A percentile compares a stretch with the other conserved stretches of the same genome.
Conservation (phyloP, 2,113 vertebrate species). For the Cyphomyrus plagiostoma region DNA sequence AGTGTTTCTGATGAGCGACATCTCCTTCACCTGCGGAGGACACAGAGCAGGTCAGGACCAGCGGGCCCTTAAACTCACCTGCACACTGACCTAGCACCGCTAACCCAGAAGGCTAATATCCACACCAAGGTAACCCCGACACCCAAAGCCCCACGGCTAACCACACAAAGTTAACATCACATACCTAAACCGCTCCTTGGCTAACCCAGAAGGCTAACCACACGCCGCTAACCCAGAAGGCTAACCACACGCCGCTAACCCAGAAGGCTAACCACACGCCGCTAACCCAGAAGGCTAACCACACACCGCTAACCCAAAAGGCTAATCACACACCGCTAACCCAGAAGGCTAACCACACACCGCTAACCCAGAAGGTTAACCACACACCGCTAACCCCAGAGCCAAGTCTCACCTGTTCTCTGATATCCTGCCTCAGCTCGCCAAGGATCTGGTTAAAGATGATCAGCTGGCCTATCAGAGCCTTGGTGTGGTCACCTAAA, state of each 20-base stretch:
- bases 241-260: neutral
- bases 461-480: slow-evolving; percentile 69
- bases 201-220: neutral
- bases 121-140: neutral
- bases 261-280: neutral
- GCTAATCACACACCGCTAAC: neutral
- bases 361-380: neutral
- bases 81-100: neutral
- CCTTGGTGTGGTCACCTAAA: slow-evolving; percentile 78
- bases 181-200: too few species aligned
- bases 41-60: neutral
- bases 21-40: slow-evolving; percentile 71
- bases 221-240: neutral
- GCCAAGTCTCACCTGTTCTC: slow-evolving; percentile 65
- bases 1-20: slow-evolving; percentile 83
- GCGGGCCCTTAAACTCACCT: neutral
- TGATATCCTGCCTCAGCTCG: slow-evolving; percentile 71
- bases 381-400: neutral
- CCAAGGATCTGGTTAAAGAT: slow-evolving; percentile 74
- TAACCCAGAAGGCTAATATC: neutral
- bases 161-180: neutral
- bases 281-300: too few species aligned
- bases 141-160: neutral
- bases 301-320: neutral
- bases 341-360: too few species aligned